Percentiles rank a stretch among this genome's conserved stretches.
These are phyloP conservation scores for Falcaria lacertinaria DNA, from an alignment of 2,888 invertebrate species.

Conservation along the genomic window DNA sequence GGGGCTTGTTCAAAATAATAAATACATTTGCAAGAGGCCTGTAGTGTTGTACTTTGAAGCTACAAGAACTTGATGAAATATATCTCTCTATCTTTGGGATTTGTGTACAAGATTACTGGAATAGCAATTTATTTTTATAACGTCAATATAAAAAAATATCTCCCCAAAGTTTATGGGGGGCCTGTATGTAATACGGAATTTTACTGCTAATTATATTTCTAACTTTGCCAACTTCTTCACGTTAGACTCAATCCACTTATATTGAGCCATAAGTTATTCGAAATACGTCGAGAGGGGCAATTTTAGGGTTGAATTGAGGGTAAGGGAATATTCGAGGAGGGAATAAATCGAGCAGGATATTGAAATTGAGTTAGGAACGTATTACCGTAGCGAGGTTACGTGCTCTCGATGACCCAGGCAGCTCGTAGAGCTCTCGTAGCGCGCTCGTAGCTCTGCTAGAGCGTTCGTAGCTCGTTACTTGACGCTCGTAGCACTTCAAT, in stretches of 20 bases:
- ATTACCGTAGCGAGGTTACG: conserved; percentile 25
- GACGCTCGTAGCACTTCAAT: conserved; percentile 45
- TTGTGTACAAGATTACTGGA: too few relatives aligned
- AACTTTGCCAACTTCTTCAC: conserved; percentile 1
- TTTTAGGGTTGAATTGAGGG: conserved; percentile 28
- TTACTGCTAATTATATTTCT: conserved; percentile 1
- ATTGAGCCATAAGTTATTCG: conserved; percentile 9
- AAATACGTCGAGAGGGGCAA: conserved; percentile 29
- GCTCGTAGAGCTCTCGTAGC: conserved; percentile 26
- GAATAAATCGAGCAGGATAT: conserved; percentile 45
- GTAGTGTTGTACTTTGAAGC: too few relatives aligned
- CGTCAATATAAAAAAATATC: background rate
- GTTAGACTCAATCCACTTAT: conserved; percentile 15
- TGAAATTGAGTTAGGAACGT: conserved; percentile 43
- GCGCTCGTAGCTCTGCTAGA: conserved; percentile 19
- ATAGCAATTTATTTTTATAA: background rate
- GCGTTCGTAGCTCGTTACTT: conserved; percentile 41
- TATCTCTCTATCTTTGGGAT: too few relatives aligned
- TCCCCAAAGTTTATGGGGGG: background rate
- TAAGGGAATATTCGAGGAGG: conserved; percentile 18
- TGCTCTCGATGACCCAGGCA: conserved; percentile 31
- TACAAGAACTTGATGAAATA: too few relatives aligned
- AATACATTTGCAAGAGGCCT: too few relatives aligned
- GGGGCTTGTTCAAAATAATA: too few relatives aligned
- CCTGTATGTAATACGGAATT: background rate